These are phyloP conservation scores for Lophura nycthemera DNA, from an alignment of 2,113 vertebrate genomes.

Conservation along the genomic window DNA sequence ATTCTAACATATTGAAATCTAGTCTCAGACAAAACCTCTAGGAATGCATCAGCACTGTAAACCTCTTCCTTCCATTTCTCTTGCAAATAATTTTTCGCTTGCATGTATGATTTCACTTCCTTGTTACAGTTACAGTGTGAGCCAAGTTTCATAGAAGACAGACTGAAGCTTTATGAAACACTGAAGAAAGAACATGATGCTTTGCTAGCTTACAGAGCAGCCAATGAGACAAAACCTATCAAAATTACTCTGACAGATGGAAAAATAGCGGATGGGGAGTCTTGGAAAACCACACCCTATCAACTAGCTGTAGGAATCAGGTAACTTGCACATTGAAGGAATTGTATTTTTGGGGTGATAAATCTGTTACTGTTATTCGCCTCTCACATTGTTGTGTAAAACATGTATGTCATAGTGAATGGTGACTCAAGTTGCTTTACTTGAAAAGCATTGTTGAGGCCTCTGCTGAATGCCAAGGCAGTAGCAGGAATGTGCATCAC, in stretches of 20 bases:
- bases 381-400: background rate
- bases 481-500: background rate
- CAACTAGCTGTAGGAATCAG: slow-evolving; percentile 78
- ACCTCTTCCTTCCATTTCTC: background rate
- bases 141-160: slow-evolving; percentile 75
- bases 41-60: background rate
- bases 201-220: slow-evolving; percentile 51
- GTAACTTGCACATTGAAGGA: slow-evolving; percentile 55
- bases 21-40: background rate
- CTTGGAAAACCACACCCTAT: slow-evolving; percentile 79
- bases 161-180: slow-evolving; percentile 75
- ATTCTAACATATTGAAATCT: background rate
- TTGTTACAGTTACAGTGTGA: slow-evolving; percentile 50
- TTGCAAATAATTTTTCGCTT: background rate
- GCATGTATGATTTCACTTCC: background rate
- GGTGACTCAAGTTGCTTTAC: background rate
- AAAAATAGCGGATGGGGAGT: slow-evolving; percentile 62
- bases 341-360: background rate
- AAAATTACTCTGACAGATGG: slow-evolving; percentile 69
- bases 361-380: background rate
- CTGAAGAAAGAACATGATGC: slow-evolving; percentile 77
- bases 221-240: slow-evolving; percentile 64
- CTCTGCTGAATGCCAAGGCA: background rate
- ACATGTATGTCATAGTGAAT: fast-evolving
- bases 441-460: background rate